phyloP scores from a whole-genome alignment of 2,797 vertebrate species.

The Enteromius anoplus region DNA sequence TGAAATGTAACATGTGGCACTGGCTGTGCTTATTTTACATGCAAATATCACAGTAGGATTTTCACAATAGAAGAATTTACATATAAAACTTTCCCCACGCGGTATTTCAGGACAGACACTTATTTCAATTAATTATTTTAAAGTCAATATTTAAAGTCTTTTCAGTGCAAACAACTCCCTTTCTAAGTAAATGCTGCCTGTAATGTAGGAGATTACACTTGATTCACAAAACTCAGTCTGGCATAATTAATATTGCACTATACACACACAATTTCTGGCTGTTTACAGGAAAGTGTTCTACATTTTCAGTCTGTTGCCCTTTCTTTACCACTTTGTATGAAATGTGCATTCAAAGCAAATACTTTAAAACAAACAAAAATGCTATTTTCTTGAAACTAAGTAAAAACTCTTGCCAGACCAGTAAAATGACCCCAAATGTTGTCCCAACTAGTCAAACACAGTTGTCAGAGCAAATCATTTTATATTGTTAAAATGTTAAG shows the following conservation, averaged over 20 bases:
- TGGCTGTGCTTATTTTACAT: background rate
- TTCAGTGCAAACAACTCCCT: background rate
- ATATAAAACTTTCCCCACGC: background rate
- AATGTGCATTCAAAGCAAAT: background rate
- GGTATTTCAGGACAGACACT: background rate
- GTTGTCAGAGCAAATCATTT: too few species aligned
- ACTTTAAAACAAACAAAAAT: too few species aligned
- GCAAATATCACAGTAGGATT: background rate
- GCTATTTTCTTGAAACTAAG: too few species aligned
- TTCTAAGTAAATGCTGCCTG: background rate
- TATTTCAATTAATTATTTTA: background rate
- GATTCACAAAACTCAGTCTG: slow-evolving; percentile 3
- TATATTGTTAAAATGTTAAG: too few species aligned
- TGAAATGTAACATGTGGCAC: background rate
- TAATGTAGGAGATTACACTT: slow-evolving; percentile 1
- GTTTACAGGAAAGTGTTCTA: background rate
- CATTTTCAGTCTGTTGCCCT: background rate
- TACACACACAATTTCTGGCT: slow-evolving; percentile 7
- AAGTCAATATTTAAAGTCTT: slow-evolving; percentile 15
- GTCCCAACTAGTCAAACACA: too few species aligned
- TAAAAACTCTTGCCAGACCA: too few species aligned
- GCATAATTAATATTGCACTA: slow-evolving; percentile 5
- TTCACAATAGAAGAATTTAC: too few species aligned
- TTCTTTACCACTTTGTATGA: background rate
- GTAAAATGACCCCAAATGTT: too few species aligned